phyloP scores from a whole-genome alignment of 2,113 vertebrate genomes.

The Melospiza melodia region DNA sequence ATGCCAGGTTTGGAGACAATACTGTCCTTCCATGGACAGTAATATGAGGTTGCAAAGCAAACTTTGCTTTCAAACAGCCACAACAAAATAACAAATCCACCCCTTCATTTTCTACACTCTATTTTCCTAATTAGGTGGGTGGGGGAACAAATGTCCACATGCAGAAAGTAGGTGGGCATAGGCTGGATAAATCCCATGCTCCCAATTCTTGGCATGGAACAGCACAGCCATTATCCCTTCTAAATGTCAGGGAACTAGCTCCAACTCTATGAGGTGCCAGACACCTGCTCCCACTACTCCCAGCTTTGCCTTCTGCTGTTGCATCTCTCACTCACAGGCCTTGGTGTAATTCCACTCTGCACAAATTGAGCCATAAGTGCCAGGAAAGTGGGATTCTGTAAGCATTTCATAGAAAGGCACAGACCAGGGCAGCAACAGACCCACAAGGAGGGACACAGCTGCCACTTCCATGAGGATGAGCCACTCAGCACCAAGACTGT shows the following conservation, averaged over 20 bases:
- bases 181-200: slow-evolving; percentile 64
- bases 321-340: slow-evolving; percentile 18
- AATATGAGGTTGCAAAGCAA: slow-evolving; percentile 56
- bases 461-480: neutral
- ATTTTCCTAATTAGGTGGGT: slow-evolving; percentile 71
- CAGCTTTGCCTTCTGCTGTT: slow-evolving; percentile 65
- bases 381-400: slow-evolving; percentile 2
- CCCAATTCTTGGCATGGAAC: slow-evolving; percentile 70
- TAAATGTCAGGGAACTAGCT: slow-evolving; percentile 77
- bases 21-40: slow-evolving; percentile 31
- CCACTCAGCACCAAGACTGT: neutral
- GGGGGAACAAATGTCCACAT: slow-evolving; percentile 68
- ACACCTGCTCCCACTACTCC: slow-evolving; percentile 74
- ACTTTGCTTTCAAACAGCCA: slow-evolving; percentile 62
- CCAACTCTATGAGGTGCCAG: slow-evolving; percentile 71
- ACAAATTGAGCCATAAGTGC: slow-evolving; percentile 1
- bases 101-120: slow-evolving; percentile 62
- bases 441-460: slow-evolving; percentile 9
- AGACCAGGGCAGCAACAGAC: neutral
- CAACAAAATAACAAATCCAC: slow-evolving; percentile 61
- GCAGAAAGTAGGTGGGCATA: slow-evolving; percentile 68
- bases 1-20: slow-evolving; percentile 57
- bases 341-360: slow-evolving; percentile 47
- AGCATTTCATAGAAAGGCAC: slow-evolving; percentile 15
- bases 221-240: slow-evolving; percentile 64